phyloP scores from a whole-genome alignment of 1,140 invertebrate species.

The Pachypeltis micranthus region DNA sequence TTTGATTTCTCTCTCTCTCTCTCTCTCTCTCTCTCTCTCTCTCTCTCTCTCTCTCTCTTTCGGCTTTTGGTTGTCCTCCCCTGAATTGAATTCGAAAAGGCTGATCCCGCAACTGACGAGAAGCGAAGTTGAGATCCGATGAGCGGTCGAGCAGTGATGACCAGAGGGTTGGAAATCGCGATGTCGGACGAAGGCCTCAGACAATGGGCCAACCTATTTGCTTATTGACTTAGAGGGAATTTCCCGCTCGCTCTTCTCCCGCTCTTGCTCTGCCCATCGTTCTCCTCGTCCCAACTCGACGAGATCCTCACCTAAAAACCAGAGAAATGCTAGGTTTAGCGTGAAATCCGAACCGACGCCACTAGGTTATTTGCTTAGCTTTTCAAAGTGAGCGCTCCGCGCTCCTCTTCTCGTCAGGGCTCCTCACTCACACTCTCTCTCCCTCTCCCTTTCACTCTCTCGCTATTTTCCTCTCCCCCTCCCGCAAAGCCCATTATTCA shows the following conservation, averaged over 20 bases:
- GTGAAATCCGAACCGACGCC: not conserved
- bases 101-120: too few species aligned
- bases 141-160: too few species aligned
- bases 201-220: not conserved
- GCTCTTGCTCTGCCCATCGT: too few species aligned
- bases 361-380: not conserved
- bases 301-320: not conserved
- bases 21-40: not conserved
- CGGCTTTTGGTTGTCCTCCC: too few species aligned
- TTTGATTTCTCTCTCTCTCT: not conserved
- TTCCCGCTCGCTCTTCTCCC: too few species aligned
- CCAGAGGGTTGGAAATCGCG: not conserved
- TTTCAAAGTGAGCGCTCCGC: not conserved
- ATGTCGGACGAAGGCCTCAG: not conserved
- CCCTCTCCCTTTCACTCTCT: too few species aligned
- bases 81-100: too few species aligned
- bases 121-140: too few species aligned
- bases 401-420: not conserved
- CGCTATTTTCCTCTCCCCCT: too few species aligned
- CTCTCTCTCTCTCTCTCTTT: not conserved
- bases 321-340: not conserved
- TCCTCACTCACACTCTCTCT: too few species aligned
- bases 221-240: not conserved
- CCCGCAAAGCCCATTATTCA: not conserved
- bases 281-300: too few species aligned